Evolutionary conservation across 2,888 invertebrate genomes (phyloP).

Genomic region (Hirtodrosophila confusa): DNA sequence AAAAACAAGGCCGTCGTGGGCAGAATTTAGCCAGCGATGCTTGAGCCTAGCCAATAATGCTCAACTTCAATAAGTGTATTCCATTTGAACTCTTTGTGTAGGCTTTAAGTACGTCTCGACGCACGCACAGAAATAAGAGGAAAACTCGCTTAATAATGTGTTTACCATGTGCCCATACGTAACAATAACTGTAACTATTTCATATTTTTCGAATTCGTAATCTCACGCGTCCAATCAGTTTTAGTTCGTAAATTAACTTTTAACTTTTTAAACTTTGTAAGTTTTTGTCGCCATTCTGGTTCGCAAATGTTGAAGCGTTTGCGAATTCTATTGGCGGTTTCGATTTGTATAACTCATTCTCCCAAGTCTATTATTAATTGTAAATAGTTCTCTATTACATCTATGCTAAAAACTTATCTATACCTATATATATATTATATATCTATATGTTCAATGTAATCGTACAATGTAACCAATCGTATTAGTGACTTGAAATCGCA

Average conservation of each 20-base stretch:
- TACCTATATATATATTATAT: constrained; percentile 25
- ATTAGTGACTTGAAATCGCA: constrained; percentile 68
- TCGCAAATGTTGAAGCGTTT: constrained; percentile 70
- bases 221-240: constrained; percentile 60
- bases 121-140: constrained; percentile 10
- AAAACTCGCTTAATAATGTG: constrained; percentile 29
- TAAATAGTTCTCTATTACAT: constrained; percentile 55
- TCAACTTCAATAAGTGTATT: constrained; percentile 55
- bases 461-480: constrained; percentile 55
- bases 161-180: constrained; percentile 16
- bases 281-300: constrained; percentile 15
- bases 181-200: constrained; percentile 22
- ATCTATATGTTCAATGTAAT: constrained; percentile 55
- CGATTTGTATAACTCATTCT: constrained; percentile 20
- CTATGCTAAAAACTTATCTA: constrained; percentile 12
- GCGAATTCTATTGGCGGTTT: constrained; percentile 28
- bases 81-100: constrained; percentile 54
- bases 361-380: constrained; percentile 47
- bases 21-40: constrained; percentile 68
- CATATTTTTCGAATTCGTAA: constrained; percentile 33
- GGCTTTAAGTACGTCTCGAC: constrained; percentile 32
- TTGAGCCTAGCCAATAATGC: constrained; percentile 17
- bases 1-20: constrained; percentile 90
- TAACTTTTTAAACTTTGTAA: constrained; percentile 39
- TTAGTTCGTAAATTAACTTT: constrained; percentile 41